A percentile compares a stretch with the other conserved stretches of the same genome.
Evolutionary conservation across 2,888 invertebrate species (phyloP).

Genomic region (Heteromurus nitidus): DNA sequence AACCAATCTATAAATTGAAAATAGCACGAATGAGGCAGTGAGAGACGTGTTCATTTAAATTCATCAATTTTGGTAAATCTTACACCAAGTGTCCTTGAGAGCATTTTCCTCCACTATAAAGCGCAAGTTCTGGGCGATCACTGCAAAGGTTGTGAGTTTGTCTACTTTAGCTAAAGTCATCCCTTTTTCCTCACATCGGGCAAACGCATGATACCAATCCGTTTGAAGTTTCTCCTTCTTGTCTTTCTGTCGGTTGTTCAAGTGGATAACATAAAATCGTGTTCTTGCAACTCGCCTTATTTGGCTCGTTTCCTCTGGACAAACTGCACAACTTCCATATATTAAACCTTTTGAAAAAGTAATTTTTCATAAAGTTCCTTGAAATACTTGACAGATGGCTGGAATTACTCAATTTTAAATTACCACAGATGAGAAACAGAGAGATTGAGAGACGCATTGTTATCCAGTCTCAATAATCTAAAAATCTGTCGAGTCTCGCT

Average conservation of each 20-base stretch:
- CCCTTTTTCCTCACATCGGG: conserved; percentile 1
- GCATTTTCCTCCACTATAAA: background rate
- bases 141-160: conserved; percentile 2
- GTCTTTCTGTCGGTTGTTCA: background rate
- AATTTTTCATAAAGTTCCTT: too few species aligned
- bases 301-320: too few species aligned
- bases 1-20: background rate
- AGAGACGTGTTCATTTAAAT: conserved; percentile 18
- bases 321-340: too few species aligned
- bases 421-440: too few species aligned
- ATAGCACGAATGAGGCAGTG: conserved; percentile 10
- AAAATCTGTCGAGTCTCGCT: too few species aligned
- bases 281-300: background rate
- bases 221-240: too few species aligned
- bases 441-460: too few species aligned
- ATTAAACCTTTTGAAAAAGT: too few species aligned
- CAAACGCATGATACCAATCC: background rate
- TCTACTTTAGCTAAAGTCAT: conserved; percentile 1
- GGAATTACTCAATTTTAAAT: too few species aligned
- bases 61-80: conserved; percentile 6
- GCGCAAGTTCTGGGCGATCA: background rate
- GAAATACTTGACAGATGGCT: too few species aligned
- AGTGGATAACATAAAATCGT: background rate
- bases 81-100: conserved; percentile 37
- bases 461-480: too few species aligned